phyloP scores from a whole-genome alignment of 2,888 invertebrate genomes.

The Cephus runcator region DNA sequence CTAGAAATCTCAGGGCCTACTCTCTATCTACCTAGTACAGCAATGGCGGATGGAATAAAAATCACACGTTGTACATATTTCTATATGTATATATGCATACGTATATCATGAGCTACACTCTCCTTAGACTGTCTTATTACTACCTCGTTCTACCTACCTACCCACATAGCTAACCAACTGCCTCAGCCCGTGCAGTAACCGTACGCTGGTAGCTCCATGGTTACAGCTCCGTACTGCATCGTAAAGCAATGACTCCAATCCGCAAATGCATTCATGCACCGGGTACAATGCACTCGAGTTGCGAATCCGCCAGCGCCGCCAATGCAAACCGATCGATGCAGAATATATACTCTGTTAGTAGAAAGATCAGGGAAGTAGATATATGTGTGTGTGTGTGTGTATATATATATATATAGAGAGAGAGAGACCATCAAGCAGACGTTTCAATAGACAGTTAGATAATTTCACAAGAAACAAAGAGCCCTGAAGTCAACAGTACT shows the following conservation, averaged over 20 bases:
- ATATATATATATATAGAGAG: no score
- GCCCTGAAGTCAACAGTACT: neutral
- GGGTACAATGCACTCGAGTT: neutral
- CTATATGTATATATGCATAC: neutral
- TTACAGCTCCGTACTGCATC: neutral
- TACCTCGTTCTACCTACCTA: neutral
- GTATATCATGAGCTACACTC: neutral
- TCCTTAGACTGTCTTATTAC: neutral
- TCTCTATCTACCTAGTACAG: slow-evolving; percentile 4
- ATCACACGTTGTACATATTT: neutral
- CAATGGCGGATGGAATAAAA: no score
- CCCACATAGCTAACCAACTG: neutral
- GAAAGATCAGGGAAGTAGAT: neutral
- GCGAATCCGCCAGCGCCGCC: neutral
- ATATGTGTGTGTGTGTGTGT: neutral
- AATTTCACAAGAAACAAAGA: neutral
- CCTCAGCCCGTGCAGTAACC: neutral
- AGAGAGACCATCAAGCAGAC: neutral
- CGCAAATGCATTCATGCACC: neutral
- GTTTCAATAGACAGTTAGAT: neutral
- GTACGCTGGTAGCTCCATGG: neutral
- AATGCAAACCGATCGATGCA: neutral
- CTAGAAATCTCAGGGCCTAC: slow-evolving; percentile 24
- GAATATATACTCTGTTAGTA: neutral
- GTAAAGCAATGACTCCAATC: neutral